These are phyloP conservation scores for Dilophus febrilis DNA, from an alignment of 2,888 invertebrate species.

Conservation along the genomic window DNA sequence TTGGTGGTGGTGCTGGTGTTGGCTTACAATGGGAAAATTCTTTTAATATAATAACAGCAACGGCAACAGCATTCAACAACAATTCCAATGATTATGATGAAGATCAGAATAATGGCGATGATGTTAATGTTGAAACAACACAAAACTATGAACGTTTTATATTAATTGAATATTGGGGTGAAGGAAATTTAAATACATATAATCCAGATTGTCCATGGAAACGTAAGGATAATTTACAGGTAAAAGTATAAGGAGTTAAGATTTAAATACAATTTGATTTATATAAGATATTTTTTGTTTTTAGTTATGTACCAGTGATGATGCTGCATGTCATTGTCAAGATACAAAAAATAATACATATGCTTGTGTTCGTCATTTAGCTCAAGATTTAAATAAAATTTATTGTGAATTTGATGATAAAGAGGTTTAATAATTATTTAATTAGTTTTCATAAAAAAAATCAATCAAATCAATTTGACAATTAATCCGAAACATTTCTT, in stretches of 20 bases:
- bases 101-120: not conserved
- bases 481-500: conserved; percentile 4
- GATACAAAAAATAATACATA: conserved; percentile 74
- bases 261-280: conserved; percentile 1
- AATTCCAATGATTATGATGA: not conserved
- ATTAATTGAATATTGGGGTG: conserved; percentile 70
- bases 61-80: no score
- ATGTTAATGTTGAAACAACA: conserved; percentile 7
- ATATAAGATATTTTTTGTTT: conserved; percentile 17
- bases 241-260: conserved; percentile 28
- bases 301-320: conserved; percentile 45
- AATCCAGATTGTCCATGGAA: conserved; percentile 47
- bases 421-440: conserved; percentile 20
- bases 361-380: conserved; percentile 52
- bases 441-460: not conserved
- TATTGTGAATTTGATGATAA: conserved; percentile 32
- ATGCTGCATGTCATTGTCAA: conserved; percentile 67
- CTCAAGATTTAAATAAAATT: conserved; percentile 25
- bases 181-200: conserved; percentile 39
- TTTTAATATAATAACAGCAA: no score
- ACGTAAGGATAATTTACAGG: conserved; percentile 39
- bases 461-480: conserved; percentile 3
- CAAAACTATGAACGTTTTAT: conserved; percentile 34
- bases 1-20: no score
- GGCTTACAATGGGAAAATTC: no score